phyloP scores from a whole-genome alignment of 2,113 vertebrate genomes.

The Pyxicephalus adspersus region DNA sequence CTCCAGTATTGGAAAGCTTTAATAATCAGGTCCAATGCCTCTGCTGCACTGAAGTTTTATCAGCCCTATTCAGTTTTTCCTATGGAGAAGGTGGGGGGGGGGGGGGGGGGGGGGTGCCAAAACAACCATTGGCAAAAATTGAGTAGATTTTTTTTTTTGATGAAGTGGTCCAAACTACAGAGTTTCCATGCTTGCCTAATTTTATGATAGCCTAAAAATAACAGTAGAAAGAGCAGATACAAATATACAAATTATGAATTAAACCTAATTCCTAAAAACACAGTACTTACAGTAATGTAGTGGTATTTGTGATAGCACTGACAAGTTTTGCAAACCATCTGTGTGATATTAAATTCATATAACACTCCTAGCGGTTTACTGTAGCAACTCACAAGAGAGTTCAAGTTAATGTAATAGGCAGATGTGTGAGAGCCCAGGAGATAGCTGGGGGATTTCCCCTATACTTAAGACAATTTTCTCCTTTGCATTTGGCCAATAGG shows the following conservation, averaged over 20 bases:
- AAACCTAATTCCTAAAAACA: constrained; percentile 1
- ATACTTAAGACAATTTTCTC: constrained; percentile 16
- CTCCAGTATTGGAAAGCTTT: too few relatives aligned
- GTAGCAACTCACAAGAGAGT: constrained; percentile 6
- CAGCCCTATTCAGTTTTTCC: too few relatives aligned
- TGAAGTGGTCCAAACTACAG: too few relatives aligned
- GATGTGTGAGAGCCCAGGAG: constrained; percentile 30
- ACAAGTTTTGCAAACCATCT: constrained; percentile 28
- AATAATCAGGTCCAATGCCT: too few relatives aligned
- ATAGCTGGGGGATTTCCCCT: constrained; percentile 12
- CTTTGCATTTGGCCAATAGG: constrained; percentile 21
- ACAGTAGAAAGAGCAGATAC: too few relatives aligned
- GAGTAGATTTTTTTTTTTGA: too few relatives aligned
- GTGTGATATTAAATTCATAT: constrained; percentile 21
- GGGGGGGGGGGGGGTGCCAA: too few relatives aligned
- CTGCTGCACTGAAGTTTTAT: too few relatives aligned
- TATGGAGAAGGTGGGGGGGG: too few relatives aligned
- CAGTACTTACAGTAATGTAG: background rate
- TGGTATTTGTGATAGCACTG: constrained; percentile 20
- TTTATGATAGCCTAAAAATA: too few relatives aligned
- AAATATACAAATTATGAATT: background rate
- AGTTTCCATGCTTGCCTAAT: too few relatives aligned
- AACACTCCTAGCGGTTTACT: constrained; percentile 12
- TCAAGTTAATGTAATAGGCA: constrained; percentile 43
- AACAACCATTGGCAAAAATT: too few relatives aligned